Evolutionary conservation across 2,113 vertebrate genomes (phyloP).

Genomic region (Felis chaus): DNA sequence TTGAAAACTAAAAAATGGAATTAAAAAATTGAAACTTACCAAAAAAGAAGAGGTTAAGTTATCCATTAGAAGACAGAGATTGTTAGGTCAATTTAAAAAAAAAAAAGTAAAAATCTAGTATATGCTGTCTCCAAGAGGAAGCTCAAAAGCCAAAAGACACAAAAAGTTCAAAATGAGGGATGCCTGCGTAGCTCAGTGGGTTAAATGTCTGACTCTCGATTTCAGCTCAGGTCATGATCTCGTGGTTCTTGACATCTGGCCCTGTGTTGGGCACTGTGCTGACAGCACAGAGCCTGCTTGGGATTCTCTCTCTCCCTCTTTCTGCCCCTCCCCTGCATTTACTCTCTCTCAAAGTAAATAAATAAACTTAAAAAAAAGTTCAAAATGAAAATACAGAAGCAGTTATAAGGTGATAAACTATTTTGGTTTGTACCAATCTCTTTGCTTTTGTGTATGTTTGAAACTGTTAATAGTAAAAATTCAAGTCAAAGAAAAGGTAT

Average conservation of each 20-base stretch:
- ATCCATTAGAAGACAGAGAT: background rate
- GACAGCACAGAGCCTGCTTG: no score
- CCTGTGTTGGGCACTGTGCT: no score
- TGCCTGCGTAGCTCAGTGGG: no score
- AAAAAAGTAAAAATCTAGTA: background rate
- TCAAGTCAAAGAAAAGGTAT: background rate
- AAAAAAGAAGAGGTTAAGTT: background rate
- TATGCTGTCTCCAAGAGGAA: background rate
- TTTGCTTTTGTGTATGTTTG: background rate
- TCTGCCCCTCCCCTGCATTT: no score
- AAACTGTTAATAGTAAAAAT: background rate
- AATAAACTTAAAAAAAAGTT: background rate
- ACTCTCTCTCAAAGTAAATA: no score
- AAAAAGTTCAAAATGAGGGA: background rate
- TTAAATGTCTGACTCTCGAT: no score
- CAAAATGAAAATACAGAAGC: background rate
- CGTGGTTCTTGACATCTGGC: no score
- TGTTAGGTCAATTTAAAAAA: background rate
- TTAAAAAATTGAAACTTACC: background rate
- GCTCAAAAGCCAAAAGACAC: background rate
- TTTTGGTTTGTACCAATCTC: background rate
- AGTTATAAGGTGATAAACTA: background rate
- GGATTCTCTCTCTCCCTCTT: no score
- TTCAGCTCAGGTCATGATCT: no score
- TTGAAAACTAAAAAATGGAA: background rate